Conservation (phyloP, 2,797 vertebrate species). For the Sandelia bainsii region DNA sequence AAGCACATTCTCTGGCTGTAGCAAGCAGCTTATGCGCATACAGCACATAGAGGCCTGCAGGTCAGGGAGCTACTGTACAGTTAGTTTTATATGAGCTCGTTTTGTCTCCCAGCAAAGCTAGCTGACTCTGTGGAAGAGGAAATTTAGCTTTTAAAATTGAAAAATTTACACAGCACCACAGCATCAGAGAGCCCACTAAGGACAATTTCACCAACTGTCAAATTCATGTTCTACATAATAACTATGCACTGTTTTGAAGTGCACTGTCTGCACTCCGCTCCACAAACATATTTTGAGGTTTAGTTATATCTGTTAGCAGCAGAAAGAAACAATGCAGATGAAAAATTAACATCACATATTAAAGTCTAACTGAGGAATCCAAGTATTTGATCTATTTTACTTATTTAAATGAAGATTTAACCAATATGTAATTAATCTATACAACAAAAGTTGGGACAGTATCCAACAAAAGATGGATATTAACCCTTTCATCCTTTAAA, state of each 20-base stretch:
- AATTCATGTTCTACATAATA: conserved; percentile 11
- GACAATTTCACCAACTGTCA: conserved; percentile 20
- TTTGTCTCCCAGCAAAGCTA: conserved; percentile 9
- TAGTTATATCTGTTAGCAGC: background rate
- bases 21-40: background rate
- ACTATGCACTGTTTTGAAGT: background rate
- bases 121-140: conserved; percentile 15
- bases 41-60: background rate
- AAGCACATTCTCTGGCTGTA: background rate
- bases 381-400: conserved; percentile 5
- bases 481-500: background rate
- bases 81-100: conserved; percentile 13
- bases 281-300: background rate
- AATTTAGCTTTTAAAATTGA: conserved; percentile 20
- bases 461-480: background rate
- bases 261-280: background rate
- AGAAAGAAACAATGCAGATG: background rate
- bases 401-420: background rate
- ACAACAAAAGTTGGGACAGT: background rate
- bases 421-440: background rate
- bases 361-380: background rate
- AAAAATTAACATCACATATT: background rate
- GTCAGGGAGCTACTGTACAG: conserved; percentile 5
- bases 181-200: conserved; percentile 19
- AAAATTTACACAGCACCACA: background rate